Base-by-base conservation (phyloP, 2,113 vertebrate species). In the Hippolais icterina region DNA sequence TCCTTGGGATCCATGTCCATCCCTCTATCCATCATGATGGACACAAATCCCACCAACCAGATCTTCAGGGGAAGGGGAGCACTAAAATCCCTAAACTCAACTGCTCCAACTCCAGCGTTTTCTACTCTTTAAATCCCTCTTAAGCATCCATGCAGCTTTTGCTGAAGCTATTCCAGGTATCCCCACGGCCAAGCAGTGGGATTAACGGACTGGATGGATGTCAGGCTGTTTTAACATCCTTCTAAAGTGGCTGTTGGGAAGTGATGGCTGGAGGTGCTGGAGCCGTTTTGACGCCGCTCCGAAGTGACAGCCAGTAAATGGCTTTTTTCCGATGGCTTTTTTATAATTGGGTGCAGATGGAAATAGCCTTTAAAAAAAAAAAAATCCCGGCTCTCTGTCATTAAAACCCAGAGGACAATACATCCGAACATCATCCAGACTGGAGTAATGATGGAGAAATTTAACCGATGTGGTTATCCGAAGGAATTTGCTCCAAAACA, bases 251-350 rank as follows among this genome's bases (percentile, higher is more conserved):
- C 17, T 96, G 46, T n/a, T 85, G 93, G 65, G 83, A 95, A 87
- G 69, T 64, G 41, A 65, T 52, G 16, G 41, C 41, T 70, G 64
- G 84, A 91, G 87, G 61, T 89, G 65, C 84, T 0, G 7, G 71
- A 68, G 89, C 42, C 3, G 28, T 85, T 92, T 77, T 74, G 81
- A 89, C 0, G 14, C 56, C 9, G 0, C 66, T 75, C 68, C 0
- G 0, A 94, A 88, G 54, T 95, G 96, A 93, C 96, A 96, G 77
- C 53, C 47, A 89, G 92, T 69, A 95, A 96, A 94, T 64, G 78
- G 87, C 46, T 91, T 90, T 94, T 91, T 93, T 85, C 93, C 57
- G 61, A 92, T 86, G 66, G 70, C 53, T 90, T 91, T 82, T 71
- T 76, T 83, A 80, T 83, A 94, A 82, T 50, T 71, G 85, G 94